These are phyloP conservation scores for Meriones unguiculatus DNA, from an alignment of 2,113 vertebrate genomes.

Conservation along the genomic window DNA sequence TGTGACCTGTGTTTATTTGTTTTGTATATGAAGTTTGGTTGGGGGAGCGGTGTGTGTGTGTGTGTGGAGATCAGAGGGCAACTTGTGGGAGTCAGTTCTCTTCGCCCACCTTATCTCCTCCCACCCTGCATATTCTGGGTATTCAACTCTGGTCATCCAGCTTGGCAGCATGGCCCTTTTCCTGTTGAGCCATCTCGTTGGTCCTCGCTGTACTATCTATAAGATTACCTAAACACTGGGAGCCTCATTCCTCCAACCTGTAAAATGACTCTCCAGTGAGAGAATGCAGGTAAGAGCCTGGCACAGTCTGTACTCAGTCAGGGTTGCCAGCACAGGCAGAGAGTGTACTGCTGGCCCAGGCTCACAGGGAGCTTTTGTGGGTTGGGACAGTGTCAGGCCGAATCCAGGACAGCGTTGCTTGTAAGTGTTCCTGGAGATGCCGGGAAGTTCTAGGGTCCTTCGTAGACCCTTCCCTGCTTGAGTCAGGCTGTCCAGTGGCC, in stretches of 20 bases:
- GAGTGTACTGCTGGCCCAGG: rapidly evolving
- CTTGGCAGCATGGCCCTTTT: not conserved
- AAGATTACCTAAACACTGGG: not conserved
- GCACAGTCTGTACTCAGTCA: not conserved
- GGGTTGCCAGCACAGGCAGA: not conserved
- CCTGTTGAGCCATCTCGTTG: not conserved
- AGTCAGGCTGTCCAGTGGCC: not conserved
- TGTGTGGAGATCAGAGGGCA: not conserved
- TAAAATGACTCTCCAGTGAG: not conserved
- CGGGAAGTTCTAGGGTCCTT: not conserved
- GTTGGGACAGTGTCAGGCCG: not conserved
- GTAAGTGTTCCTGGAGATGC: not conserved
- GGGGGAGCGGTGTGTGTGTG: not conserved
- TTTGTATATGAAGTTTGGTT: not conserved
- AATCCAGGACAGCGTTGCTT: not conserved
- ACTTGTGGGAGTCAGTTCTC: not conserved
- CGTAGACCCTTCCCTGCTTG: not conserved
- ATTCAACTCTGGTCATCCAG: not conserved
- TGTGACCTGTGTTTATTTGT: not conserved
- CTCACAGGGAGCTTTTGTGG: not conserved
- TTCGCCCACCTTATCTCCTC: not conserved
- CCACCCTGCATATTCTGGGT: not conserved
- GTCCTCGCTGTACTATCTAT: not conserved
- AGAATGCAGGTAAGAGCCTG: not conserved
- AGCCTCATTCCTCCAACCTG: not conserved